These are phyloP conservation scores for Odontothrips loti DNA, from an alignment of 2,888 invertebrate genomes.

Conservation along the genomic window DNA sequence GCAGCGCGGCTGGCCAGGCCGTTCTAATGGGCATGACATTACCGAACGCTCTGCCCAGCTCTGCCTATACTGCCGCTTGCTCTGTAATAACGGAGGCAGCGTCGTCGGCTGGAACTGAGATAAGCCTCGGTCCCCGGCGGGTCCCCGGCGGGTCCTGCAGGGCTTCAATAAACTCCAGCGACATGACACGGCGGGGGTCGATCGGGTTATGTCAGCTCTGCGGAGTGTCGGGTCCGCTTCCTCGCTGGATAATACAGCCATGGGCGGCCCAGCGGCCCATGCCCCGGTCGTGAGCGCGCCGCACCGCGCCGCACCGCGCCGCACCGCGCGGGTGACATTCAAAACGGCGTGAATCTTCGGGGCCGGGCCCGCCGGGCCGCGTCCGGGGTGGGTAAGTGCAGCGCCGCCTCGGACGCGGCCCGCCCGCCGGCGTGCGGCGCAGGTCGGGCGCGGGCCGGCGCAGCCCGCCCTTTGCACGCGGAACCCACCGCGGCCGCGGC, in stretches of 20 bases:
- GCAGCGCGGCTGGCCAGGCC: not conserved
- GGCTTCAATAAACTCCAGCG: too few species aligned
- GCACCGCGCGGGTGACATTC: slow-evolving; percentile 22
- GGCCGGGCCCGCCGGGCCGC: not conserved
- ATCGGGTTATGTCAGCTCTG: not conserved
- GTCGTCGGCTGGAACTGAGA: too few species aligned
- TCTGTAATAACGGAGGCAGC: too few species aligned
- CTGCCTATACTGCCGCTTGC: too few species aligned
- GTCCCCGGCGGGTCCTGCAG: too few species aligned
- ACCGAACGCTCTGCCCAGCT: not conserved
- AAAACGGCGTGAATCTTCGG: slow-evolving; percentile 13
- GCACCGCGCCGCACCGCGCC: not conserved
- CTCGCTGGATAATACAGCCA: not conserved
- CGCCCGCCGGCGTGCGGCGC: too few species aligned
- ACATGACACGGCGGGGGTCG: not conserved
- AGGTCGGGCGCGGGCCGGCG: not conserved
- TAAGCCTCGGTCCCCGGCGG: too few species aligned
- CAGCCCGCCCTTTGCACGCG: not conserved
- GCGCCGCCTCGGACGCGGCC: not conserved
- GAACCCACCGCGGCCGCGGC: too few species aligned
- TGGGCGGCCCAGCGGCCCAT: not conserved
- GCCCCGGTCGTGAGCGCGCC: not conserved
- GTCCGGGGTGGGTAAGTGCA: not conserved
- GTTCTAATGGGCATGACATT: not conserved
- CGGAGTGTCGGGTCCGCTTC: not conserved